These are phyloP conservation scores for Poecilobothrus nobilitatus DNA, from an alignment of 2,888 invertebrate species.

Conservation along the genomic window DNA sequence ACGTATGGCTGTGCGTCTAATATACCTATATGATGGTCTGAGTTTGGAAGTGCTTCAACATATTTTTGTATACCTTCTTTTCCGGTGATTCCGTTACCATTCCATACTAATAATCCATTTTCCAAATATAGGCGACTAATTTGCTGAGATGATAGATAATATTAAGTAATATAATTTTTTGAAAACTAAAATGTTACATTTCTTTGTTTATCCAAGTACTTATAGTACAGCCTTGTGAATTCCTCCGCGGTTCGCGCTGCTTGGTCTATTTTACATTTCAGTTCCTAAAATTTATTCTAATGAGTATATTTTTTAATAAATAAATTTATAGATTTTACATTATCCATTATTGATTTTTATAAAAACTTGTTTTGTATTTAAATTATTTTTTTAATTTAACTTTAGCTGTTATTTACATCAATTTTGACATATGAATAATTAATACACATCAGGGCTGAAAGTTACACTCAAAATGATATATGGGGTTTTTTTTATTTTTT, in stretches of 20 bases:
- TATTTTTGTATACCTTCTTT: slow-evolving; percentile 79
- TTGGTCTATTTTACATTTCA: slow-evolving; percentile 61
- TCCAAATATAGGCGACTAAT: slow-evolving; percentile 76
- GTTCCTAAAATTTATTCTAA: slow-evolving; percentile 43
- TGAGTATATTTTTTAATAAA: not conserved
- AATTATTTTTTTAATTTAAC: too few relatives aligned
- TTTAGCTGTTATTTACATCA: too few relatives aligned
- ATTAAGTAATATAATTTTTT: not conserved
- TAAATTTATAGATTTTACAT: slow-evolving; percentile 15
- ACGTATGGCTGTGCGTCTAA: slow-evolving; percentile 82
- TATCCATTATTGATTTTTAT: slow-evolving; percentile 17
- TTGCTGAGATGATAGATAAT: slow-evolving; percentile 46
- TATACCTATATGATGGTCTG: slow-evolving; percentile 66
- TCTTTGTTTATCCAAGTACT: slow-evolving; percentile 66
- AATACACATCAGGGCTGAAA: too few relatives aligned
- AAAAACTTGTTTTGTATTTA: too few relatives aligned
- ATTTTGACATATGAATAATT: too few relatives aligned
- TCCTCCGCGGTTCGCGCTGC: slow-evolving; percentile 81
- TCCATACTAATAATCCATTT: slow-evolving; percentile 80
- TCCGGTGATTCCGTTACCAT: slow-evolving; percentile 78
- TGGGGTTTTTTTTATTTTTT: too few relatives aligned
- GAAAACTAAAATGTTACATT: not conserved
- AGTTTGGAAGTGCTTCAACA: slow-evolving; percentile 70
- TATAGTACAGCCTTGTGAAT: slow-evolving; percentile 83
- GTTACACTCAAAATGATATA: too few relatives aligned